Conservation (phyloP, 2,113 vertebrate genomes). For the Zosterops lateralis region DNA sequence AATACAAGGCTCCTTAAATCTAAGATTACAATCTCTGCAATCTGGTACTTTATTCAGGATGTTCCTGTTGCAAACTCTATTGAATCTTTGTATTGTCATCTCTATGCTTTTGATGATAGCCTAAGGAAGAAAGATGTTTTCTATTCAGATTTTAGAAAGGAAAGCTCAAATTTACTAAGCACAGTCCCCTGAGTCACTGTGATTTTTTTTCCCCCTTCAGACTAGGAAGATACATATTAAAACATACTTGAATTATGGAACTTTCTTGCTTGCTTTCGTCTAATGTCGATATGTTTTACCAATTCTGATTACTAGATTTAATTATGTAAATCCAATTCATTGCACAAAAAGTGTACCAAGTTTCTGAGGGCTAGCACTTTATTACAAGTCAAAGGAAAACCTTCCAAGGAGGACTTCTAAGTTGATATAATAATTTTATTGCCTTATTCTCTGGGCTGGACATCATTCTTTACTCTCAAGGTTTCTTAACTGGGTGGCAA, state of each 20-base stretch:
- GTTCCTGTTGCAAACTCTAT: neutral
- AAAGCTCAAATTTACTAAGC: neutral
- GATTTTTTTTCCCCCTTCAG: accelerated
- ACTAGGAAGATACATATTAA: neutral
- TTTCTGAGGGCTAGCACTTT: neutral
- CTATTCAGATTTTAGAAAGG: neutral
- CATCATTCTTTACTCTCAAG: neutral
- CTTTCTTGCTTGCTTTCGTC: neutral
- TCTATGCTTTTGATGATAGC: neutral
- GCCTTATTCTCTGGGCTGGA: neutral
- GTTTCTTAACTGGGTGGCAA: neutral
- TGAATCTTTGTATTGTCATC: conserved; percentile 3
- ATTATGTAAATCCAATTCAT: neutral
- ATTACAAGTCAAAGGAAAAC: neutral
- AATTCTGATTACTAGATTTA: neutral
- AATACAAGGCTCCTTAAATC: neutral
- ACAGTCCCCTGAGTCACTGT: neutral
- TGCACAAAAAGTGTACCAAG: neutral
- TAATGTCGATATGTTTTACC: neutral
- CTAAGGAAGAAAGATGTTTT: neutral
- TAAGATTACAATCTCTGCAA: neutral
- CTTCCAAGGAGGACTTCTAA: neutral
- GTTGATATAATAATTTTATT: neutral
- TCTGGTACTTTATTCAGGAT: neutral
- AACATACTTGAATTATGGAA: neutral